Evolutionary conservation across 2,113 vertebrate species (phyloP), one percentile per base, ranked within the genome.

Genomic region (Centropristis striata): DNA sequence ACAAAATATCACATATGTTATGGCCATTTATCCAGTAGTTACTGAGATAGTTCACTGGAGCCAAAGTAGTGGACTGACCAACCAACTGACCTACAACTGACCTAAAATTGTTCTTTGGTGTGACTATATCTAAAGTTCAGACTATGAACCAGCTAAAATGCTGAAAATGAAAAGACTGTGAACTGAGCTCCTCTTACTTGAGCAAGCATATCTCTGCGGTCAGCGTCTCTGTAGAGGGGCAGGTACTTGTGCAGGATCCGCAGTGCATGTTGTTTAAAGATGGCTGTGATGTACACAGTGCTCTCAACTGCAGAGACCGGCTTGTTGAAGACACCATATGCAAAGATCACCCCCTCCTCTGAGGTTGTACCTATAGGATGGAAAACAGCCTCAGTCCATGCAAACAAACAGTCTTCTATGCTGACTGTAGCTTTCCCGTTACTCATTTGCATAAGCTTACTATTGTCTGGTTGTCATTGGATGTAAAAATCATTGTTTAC

Each of bases 261-360:
- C 32, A 95, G 81, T 4, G 93, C 49, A 41, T 96, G 93, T 0
- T 95, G 95, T 85, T 95, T 95, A 67, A 96, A 96, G 87, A 96
- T 94, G 84, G 92, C 93, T 0, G 93, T 88, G 20, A 90, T 81
- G 84, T 94, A 95, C 25, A 94, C 86, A 0, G 80, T 84, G 69
- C 89, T 85, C 77, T 95, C 92, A 81, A 95, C 51, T 0, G 77
- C 60, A 5, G 95, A 95, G 36, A 95, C 91, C 0, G 95, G 92
- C 60, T 91, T 84, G 3, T 41, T 91, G 54, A 96, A 96, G 58
- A 93, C 71, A 1, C 89, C 89, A 1, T 93, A 94, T 0, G 89
- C 92, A 74, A 96, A 96, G 55, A 92, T 78, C 21, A 95, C 93
- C 0, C 92, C 95, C 49, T 96, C 95, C 25, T 95, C 95, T 23